Conservation (phyloP, 2,113 vertebrate genomes). For the Rousettus leschenaultii region DNA sequence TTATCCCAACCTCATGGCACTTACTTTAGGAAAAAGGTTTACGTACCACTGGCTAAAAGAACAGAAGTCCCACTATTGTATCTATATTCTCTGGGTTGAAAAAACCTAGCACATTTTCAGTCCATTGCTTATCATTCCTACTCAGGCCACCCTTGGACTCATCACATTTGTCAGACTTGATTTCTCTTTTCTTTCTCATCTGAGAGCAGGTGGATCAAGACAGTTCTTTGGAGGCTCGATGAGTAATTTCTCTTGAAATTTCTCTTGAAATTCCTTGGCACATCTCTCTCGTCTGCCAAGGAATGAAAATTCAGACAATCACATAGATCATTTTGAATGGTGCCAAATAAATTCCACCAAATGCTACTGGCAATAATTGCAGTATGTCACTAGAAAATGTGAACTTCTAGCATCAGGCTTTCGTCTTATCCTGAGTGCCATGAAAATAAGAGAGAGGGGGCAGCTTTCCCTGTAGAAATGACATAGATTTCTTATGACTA, state of each 20-base stretch:
- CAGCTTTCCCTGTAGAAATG: neutral
- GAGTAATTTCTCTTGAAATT: slow-evolving; percentile 54
- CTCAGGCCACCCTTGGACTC: neutral
- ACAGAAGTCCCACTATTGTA: neutral
- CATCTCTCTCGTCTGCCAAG: slow-evolving; percentile 48
- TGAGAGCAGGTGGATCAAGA: slow-evolving; percentile 48
- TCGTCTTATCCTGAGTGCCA: neutral
- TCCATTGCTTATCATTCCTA: neutral
- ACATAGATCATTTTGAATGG: slow-evolving; percentile 47
- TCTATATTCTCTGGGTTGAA: neutral
- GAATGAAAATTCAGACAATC: slow-evolving; percentile 52
- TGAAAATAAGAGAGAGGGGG: neutral
- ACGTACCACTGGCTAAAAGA: neutral
- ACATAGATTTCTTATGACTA: too few species aligned
- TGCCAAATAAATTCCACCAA: slow-evolving; percentile 54
- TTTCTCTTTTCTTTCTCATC: slow-evolving; percentile 11
- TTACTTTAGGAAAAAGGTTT: slow-evolving; percentile 1
- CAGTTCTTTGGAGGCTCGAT: neutral
- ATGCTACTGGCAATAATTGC: slow-evolving; percentile 28
- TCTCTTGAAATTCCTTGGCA: slow-evolving; percentile 23
- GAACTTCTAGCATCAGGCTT: neutral
- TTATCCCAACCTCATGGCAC: neutral
- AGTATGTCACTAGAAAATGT: slow-evolving; percentile 13
- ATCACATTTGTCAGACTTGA: neutral
- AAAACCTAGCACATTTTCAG: neutral